A percentile compares a stretch with the other conserved stretches of the same genome.
Evolutionary conservation across 2,888 invertebrate genomes (phyloP).

Genomic region (Morpho deidamia): DNA sequence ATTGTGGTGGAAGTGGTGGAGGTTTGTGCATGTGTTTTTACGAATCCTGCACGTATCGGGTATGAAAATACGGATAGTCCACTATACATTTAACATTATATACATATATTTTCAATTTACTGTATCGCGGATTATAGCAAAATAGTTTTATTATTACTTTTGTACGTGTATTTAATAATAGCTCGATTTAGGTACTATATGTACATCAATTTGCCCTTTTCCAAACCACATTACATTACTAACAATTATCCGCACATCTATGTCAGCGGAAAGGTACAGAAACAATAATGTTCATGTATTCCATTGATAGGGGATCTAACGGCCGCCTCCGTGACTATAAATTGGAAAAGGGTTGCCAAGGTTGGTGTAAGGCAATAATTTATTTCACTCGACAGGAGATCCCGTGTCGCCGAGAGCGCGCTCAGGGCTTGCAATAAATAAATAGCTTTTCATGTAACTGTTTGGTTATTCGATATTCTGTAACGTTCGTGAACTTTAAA

Average conservation of each 20-base stretch:
- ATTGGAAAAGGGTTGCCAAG: slow-evolving; percentile 35
- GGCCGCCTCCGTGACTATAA: slow-evolving; percentile 5
- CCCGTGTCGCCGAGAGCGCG: slow-evolving; percentile 45
- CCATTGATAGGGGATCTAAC: not conserved
- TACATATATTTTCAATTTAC: no score
- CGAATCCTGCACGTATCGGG: no score
- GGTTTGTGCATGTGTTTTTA: no score
- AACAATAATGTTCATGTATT: not conserved
- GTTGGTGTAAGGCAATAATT: slow-evolving; percentile 48
- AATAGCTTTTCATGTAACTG: slow-evolving; percentile 46
- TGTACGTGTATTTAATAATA: no score
- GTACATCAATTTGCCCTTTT: no score
- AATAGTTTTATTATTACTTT: no score
- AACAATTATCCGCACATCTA: not conserved
- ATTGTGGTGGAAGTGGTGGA: no score
- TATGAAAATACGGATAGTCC: no score
- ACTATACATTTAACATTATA: no score
- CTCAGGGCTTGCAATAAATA: slow-evolving; percentile 49
- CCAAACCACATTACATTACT: no score
- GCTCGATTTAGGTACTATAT: no score
- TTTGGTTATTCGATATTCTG: slow-evolving; percentile 54
- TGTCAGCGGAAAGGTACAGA: not conserved
- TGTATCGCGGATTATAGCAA: no score
- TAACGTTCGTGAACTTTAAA: slow-evolving; percentile 47
- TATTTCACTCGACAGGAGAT: slow-evolving; percentile 52